Percentiles rank a stretch among this genome's conserved stretches.
phyloP scores from a whole-genome alignment of 2,113 vertebrate genomes.

The Acinonyx jubatus region DNA sequence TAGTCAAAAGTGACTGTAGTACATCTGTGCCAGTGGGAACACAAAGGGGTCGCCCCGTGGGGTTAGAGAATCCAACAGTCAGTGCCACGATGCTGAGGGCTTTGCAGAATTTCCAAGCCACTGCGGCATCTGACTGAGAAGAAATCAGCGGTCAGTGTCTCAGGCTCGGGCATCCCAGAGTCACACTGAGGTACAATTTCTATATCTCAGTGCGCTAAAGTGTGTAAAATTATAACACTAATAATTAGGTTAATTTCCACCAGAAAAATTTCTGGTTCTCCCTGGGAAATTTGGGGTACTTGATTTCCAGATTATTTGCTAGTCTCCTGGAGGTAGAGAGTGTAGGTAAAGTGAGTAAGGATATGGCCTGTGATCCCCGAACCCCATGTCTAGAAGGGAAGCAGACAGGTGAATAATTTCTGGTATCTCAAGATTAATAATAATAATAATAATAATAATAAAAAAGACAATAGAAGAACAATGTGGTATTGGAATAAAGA shows the following conservation, averaged over 20 bases:
- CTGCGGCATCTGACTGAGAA: background rate
- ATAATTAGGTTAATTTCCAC: background rate
- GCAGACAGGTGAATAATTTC: background rate
- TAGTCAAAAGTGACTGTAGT: background rate
- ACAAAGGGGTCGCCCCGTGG: background rate
- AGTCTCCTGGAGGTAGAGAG: background rate
- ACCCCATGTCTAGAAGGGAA: background rate
- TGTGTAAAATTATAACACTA: background rate
- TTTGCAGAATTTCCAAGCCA: background rate
- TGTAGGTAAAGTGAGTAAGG: background rate
- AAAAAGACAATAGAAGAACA: background rate
- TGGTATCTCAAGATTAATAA: background rate
- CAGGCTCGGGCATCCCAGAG: accelerated
- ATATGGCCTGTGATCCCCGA: background rate
- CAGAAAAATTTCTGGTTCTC: background rate
- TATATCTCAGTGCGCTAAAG: background rate
- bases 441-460: background rate
- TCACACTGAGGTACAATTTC: background rate
- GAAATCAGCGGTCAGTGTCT: background rate
- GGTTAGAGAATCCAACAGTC: background rate
- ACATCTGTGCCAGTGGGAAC: background rate
- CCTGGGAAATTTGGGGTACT: background rate
- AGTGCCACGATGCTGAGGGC: no score
- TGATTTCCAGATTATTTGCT: background rate
- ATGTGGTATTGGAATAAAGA: background rate